Conservation (phyloP, 92 coral and sea anemone species). For the Porites divaricata region DNA sequence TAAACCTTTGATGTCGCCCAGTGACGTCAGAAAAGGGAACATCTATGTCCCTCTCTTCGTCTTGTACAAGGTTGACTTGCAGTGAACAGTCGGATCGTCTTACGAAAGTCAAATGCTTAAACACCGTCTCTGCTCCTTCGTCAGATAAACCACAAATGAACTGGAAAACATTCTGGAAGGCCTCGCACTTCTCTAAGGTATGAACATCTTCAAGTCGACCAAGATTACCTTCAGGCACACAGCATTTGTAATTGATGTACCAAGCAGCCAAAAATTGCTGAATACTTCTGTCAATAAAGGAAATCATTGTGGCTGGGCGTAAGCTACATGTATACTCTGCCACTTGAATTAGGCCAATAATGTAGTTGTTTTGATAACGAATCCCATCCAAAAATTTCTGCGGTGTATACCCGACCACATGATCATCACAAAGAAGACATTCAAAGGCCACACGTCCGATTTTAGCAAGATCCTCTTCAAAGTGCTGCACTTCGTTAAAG, state of each 20-base stretch:
- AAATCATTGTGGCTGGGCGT: neutral
- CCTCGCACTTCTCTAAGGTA: neutral
- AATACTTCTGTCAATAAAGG: slow-evolving; percentile 31
- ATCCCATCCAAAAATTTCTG: neutral
- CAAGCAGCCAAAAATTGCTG: slow-evolving; percentile 32
- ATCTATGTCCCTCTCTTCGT: neutral
- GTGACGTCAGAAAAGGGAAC: neutral
- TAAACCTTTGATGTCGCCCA: neutral
- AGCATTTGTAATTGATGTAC: slow-evolving; percentile 11
- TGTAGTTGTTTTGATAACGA: neutral
- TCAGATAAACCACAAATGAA: slow-evolving; percentile 11
- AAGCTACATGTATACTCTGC: neutral
- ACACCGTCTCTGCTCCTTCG: neutral
- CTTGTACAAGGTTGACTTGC: neutral
- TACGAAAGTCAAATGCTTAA: neutral
- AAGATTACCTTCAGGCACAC: neutral
- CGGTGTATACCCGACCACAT: slow-evolving; percentile 10
- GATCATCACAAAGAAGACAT: neutral
- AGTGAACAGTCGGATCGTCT: neutral
- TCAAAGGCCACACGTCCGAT: slow-evolving; percentile 32
- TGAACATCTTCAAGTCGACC: neutral
- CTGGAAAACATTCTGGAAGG: slow-evolving; percentile 7
- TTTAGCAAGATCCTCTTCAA: slow-evolving; percentile 1
- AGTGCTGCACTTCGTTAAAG: neutral
- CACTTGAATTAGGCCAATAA: slow-evolving; percentile 14